A percentile compares a stretch with the other conserved stretches of the same genome.
Conservation (phyloP, 2,888 invertebrate genomes). For the Scaptomyza parva region DNA sequence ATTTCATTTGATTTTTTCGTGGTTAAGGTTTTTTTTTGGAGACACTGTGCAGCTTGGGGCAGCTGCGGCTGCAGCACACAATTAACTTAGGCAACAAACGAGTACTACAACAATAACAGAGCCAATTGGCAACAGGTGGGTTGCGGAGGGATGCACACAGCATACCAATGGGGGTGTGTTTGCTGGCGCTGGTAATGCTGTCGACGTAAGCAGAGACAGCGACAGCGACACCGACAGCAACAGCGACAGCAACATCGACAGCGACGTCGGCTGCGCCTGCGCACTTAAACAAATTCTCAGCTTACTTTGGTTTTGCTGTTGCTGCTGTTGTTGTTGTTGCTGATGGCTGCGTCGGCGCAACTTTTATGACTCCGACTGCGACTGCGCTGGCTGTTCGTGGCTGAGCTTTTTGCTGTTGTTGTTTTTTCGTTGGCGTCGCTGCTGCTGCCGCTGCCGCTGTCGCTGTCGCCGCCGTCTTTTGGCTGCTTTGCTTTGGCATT, state of each 20-base stretch:
- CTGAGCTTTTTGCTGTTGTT: slow-evolving; percentile 15
- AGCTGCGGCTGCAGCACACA: slow-evolving; percentile 67
- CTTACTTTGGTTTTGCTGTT: slow-evolving; percentile 58
- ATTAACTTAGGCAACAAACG: slow-evolving; percentile 77
- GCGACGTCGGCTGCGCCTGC: slow-evolving; percentile 57
- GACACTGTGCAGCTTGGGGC: slow-evolving; percentile 54
- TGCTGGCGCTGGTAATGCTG: slow-evolving; percentile 8
- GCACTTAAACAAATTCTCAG: slow-evolving; percentile 77
- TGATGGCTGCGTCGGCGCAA: slow-evolving; percentile 26
- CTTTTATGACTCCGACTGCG: slow-evolving; percentile 33
- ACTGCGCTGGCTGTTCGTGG: slow-evolving; percentile 16
- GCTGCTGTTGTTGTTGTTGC: slow-evolving; percentile 4
- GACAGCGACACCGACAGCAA: slow-evolving; percentile 59
- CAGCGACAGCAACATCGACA: slow-evolving; percentile 11
- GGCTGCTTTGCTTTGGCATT: slow-evolving; percentile 28
- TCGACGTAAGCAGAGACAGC: slow-evolving; percentile 11
- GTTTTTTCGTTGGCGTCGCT: slow-evolving; percentile 39
- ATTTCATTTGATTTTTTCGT: no score
- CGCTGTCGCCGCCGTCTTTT: slow-evolving; percentile 16
- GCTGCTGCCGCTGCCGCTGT: slow-evolving; percentile 15
- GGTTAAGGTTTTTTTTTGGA: slow-evolving; percentile 6
- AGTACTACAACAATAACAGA: slow-evolving; percentile 57
- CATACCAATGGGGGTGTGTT: slow-evolving; percentile 16
- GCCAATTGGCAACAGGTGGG: slow-evolving; percentile 32
- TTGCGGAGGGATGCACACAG: slow-evolving; percentile 14